Base-by-base conservation (phyloP, 2,888 invertebrate species). In the Euzophera pinguis region DNA sequence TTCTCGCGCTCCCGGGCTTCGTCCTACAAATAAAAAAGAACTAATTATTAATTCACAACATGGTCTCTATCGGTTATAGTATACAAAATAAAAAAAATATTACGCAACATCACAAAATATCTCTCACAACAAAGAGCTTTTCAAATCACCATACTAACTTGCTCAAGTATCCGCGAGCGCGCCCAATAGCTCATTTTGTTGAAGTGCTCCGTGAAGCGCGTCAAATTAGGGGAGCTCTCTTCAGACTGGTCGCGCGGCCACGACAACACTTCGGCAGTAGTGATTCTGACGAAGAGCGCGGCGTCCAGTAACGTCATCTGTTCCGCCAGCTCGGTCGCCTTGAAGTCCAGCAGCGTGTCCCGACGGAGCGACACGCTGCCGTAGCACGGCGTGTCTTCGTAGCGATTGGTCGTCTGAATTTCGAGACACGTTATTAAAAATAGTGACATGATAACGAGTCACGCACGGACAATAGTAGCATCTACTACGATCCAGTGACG, bases 111-210 rank as follows among this genome's bases (percentile, higher is more conserved):
- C n/a, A n/a, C n/a, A n/a, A n/a, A n/a, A n/a, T n/a, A n/a, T n/a
- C n/a, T n/a, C n/a, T n/a, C n/a, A n/a, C n/a, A 22, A 22, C 5
- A 22, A 22, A 22, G 3, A 5, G 2, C 22, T 22, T 3, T 22
- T 22, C 22, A 22, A 22, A 22, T 22, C 22, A 22, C 22, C 2
- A 16, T 8, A 53, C 60, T n/a, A 17, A 84, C 86, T 77, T 97
- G 96, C 66, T 97, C 95, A 50, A 99, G 88, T 69, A 99, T 98
- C 75, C 96, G 92, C 2, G 99, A 98, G 52, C 99, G 92, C 39
- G 98, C 98, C 99, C 99, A 99, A 75, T 97, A 99, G 54, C 98
- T 98, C 97, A 99, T 98, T 90, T 99, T 99, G 81, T 99, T 99
- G 84, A 99, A 99, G 86, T 99, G 99, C 80, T 99, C 98, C 0